Conservation (phyloP, 2,888 invertebrate genomes). For the Aphodius granarius region DNA sequence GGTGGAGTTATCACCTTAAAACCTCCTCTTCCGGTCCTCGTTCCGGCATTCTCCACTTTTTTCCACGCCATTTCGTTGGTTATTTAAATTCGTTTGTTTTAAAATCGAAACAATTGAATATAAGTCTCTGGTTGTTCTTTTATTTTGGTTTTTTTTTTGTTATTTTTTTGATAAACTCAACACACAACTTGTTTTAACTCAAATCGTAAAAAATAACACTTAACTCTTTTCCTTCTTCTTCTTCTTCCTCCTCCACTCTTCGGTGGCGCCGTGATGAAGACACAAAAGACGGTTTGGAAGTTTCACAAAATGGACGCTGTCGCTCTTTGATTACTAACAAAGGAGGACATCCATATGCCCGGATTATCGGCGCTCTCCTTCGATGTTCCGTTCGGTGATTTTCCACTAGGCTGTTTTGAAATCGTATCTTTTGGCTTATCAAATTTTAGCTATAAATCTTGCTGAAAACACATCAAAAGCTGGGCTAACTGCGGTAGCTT, state of each 20-base stretch:
- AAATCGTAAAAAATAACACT: not conserved
- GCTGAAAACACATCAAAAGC: not conserved
- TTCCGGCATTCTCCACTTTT: not conserved
- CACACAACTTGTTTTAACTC: not conserved
- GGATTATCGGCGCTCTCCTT: not conserved
- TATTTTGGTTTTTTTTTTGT: not conserved
- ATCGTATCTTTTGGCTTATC: not conserved
- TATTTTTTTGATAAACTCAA: not conserved
- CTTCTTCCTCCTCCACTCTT: not conserved
- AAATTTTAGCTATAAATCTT: not conserved
- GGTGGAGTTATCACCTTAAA: conserved; percentile 23
- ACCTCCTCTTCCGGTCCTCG: not conserved
- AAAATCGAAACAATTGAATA: not conserved
- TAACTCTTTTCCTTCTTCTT: not conserved
- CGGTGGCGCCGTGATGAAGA: not conserved
- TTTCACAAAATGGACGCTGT: not conserved
- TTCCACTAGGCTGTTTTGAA: not conserved
- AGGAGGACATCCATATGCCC: not conserved
- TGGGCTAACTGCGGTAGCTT: not conserved
- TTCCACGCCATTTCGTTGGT: not conserved
- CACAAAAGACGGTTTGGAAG: no score
- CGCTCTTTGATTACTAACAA: not conserved
- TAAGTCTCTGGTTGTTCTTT: not conserved
- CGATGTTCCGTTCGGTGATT: not conserved
- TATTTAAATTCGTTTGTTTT: not conserved